Base-by-base conservation (phyloP, 2,888 invertebrate species). In the Arge pagana region DNA sequence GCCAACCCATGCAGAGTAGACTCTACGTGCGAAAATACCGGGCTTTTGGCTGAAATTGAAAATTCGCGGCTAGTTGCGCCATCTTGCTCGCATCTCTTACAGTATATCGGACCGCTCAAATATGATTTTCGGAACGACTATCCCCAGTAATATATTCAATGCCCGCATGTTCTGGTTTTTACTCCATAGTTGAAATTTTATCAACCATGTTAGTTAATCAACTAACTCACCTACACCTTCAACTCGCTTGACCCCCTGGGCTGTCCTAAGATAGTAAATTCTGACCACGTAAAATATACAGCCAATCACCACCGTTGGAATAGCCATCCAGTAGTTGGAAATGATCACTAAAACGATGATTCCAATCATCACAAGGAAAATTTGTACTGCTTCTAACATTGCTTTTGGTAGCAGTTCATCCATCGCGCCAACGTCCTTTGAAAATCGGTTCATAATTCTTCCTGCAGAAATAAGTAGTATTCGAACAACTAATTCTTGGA, bases 11-110 rank as follows among this genome's bases (percentile, higher is more conserved):
- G 85, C 2, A 96, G 77, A 0, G 93, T 88, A 0, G 93, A 87
- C 6, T 89, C 88, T 61, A 96, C 84, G 71, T 96, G 94, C 0
- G 94, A 90, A 74, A 94, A 96, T 0, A 96, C 88, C 0, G 96
- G 96, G 75, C 94, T 93, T 54, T 90, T 79, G 4, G 82, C 85
- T 74, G 40, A 30, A 62, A 60, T 24, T n/a, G n/a, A n/a, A n/a
- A n/a, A n/a, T n/a, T n/a, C n/a, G n/a, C n/a, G n/a, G n/a, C n/a
- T n/a, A n/a, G n/a, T n/a, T n/a, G 8, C 31, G 21, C 13, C 1
- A 31, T 11, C 4, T 6, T 19, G 4, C 39, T 23, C 2, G 18
- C 19, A 19, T 21, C 4, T 39, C n/a, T 21, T 6, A n/a, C 33
- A n/a, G 7, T 13, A 3, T 15, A 37, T 37, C 4, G 18, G 3